phyloP scores from a whole-genome alignment of 2,888 invertebrate species.

The Thereva unica region DNA sequence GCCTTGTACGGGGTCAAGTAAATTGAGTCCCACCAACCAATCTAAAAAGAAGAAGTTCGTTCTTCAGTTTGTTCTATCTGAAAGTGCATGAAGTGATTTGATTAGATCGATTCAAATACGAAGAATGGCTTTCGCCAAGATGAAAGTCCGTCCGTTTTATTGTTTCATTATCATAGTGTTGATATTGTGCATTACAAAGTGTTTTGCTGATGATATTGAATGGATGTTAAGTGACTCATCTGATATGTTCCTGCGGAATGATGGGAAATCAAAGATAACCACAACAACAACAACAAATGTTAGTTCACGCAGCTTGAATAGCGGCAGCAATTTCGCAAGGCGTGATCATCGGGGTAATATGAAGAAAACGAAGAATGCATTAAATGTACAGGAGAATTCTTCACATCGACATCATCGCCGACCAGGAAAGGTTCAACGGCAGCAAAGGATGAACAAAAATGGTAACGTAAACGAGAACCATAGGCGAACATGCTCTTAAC shows the following conservation, averaged over 20 bases:
- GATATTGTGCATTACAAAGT: background rate
- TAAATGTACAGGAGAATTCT: constrained; percentile 26
- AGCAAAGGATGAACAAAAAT: constrained; percentile 48
- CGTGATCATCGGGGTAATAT: background rate
- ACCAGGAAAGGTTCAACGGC: constrained; percentile 45
- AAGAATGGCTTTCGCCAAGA: constrained; percentile 3
- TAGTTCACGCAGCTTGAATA: background rate
- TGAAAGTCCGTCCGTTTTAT: constrained; percentile 4
- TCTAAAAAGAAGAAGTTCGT: background rate
- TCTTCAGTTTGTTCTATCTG: background rate
- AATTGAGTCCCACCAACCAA: constrained; percentile 5
- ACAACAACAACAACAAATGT: constrained; percentile 12
- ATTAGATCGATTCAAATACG: background rate
- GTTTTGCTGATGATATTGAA: constrained; percentile 7
- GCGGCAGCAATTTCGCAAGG: constrained; percentile 10
- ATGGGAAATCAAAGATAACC: background rate
- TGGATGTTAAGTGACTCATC: constrained; percentile 10
- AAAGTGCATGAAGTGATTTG: constrained; percentile 10
- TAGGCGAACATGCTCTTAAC: constrained; percentile 6
- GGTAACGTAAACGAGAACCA: constrained; percentile 43
- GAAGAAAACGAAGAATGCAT: constrained; percentile 20
- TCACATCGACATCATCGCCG: constrained; percentile 24
- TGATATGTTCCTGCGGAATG: constrained; percentile 7
- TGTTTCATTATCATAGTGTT: constrained; percentile 7
- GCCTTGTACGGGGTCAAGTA: constrained; percentile 20